Evolutionary conservation across 2,888 invertebrate genomes (phyloP).

Genomic region (Tenthredo amoena): DNA sequence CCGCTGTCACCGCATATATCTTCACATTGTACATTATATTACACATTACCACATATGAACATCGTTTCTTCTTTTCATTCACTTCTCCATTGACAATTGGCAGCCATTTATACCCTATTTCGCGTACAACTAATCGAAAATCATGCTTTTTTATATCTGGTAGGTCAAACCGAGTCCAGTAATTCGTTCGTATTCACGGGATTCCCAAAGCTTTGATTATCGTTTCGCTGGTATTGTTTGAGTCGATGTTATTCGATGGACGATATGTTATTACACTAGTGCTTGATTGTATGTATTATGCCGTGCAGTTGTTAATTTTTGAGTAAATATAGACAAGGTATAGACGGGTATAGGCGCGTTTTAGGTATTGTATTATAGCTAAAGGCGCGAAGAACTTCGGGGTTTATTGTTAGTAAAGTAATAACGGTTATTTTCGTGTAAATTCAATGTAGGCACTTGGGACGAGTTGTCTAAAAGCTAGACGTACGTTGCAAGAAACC

Average conservation of each 20-base stretch:
- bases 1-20: neutral
- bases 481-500: conserved; percentile 38
- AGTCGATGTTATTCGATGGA: neutral
- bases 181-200: neutral
- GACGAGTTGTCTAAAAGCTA: neutral
- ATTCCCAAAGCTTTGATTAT: neutral
- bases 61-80: neutral
- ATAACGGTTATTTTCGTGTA: neutral
- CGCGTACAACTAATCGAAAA: neutral
- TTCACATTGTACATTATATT: neutral
- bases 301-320: too few relatives aligned
- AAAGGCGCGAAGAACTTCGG: neutral
- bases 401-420: neutral
- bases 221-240: neutral
- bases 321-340: neutral
- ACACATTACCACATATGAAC: neutral
- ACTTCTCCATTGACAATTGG: neutral
- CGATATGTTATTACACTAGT: neutral
- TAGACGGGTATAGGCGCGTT: neutral
- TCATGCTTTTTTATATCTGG: neutral
- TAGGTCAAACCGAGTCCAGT: neutral
- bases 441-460: neutral
- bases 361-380: neutral
- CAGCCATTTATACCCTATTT: too few relatives aligned
- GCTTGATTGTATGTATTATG: neutral